phyloP scores from a whole-genome alignment of 2,797 vertebrate genomes.

The Esox lucius region DNA sequence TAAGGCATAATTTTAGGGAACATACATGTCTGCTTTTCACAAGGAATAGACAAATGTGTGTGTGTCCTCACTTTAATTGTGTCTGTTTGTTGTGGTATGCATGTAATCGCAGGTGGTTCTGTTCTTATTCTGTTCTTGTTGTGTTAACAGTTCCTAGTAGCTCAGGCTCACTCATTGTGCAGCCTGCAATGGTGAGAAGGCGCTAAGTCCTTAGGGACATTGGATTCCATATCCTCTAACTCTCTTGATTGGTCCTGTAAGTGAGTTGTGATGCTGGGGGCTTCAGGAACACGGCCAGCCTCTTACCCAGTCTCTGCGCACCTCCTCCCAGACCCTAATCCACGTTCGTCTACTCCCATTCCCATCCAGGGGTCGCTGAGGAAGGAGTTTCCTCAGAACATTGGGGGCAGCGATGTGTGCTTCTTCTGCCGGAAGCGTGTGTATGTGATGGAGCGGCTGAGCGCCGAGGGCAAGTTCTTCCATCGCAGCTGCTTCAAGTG shows the following conservation, averaged over 20 bases:
- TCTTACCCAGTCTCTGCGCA: background rate
- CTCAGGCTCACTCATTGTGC: background rate
- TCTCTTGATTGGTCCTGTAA: background rate
- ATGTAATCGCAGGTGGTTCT: background rate
- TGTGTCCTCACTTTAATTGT: background rate
- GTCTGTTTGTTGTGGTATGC: background rate
- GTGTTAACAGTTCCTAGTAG: background rate
- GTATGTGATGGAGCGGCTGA: constrained; percentile 97
- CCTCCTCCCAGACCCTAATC: constrained; percentile 20
- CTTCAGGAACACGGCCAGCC: background rate
- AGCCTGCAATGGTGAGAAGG: background rate
- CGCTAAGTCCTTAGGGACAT: background rate
- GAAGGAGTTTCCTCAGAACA: constrained; percentile 94
- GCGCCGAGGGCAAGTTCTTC: constrained; percentile 98
- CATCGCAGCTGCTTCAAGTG: constrained; percentile 99
- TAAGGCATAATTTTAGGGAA: constrained; percentile 1
- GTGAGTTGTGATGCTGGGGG: background rate
- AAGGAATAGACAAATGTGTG: background rate
- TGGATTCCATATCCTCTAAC: background rate
- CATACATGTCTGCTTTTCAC: background rate
- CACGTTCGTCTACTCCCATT: background rate
- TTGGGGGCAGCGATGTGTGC: constrained; percentile 96
- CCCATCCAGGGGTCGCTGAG: constrained; percentile 85
- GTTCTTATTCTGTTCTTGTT: background rate
- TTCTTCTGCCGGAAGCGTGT: constrained; percentile 95